Conservation (phyloP, 2,797 vertebrate genomes). For the Nothura maculosa region DNA sequence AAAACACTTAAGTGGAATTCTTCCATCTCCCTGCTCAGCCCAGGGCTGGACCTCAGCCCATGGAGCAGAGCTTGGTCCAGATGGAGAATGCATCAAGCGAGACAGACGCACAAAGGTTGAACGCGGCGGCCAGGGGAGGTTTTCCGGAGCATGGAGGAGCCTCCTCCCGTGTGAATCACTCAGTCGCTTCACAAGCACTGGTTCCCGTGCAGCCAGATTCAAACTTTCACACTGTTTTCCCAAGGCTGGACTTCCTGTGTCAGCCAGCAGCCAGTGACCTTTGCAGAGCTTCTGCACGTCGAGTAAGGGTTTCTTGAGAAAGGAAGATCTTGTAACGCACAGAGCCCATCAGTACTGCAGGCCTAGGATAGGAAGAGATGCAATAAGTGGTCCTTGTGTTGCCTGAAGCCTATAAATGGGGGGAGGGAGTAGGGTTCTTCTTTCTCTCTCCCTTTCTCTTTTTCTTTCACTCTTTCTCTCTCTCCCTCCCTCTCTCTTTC, state of each 20-base stretch:
- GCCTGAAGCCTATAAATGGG: slow-evolving; percentile 71
- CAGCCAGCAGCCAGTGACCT: accelerated
- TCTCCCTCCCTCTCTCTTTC: too few species aligned
- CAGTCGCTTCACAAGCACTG: not conserved
- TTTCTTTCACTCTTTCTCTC: too few species aligned
- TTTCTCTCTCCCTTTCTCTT: too few species aligned
- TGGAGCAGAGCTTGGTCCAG: slow-evolving; percentile 33
- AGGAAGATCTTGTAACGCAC: slow-evolving; percentile 21
- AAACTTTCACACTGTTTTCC: not conserved
- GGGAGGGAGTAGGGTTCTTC: not conserved
- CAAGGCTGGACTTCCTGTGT: not conserved
- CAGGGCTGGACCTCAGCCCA: slow-evolving; percentile 71
- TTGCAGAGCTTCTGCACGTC: not conserved
- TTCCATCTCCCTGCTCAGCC: slow-evolving; percentile 83
- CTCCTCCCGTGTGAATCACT: not conserved
- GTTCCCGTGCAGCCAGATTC: not conserved
- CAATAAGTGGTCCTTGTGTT: slow-evolving; percentile 61
- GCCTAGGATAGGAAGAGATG: slow-evolving; percentile 32
- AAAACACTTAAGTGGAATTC: slow-evolving; percentile 81
- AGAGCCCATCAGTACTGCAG: slow-evolving; percentile 46
- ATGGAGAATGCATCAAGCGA: slow-evolving; percentile 84
- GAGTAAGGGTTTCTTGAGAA: not conserved
- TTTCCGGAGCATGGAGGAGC: not conserved
- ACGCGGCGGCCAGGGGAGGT: slow-evolving; percentile 20
- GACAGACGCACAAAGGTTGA: slow-evolving; percentile 69